Conservation (phyloP, 2,797 vertebrate species). For the Peromyscus nudipes region DNA sequence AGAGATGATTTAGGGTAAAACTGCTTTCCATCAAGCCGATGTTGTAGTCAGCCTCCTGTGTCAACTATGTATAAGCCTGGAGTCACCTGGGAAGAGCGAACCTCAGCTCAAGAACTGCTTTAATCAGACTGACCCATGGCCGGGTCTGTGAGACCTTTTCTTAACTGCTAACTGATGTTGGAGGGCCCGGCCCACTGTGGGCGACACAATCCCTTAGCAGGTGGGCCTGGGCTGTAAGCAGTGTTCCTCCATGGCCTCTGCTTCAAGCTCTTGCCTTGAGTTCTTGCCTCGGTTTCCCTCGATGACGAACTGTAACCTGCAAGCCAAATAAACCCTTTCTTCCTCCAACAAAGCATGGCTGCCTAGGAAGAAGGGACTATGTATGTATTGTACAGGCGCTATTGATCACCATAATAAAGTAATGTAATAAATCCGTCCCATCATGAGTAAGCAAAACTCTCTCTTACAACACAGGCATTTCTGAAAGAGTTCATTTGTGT, state of each 20-base stretch:
- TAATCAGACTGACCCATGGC: not conserved
- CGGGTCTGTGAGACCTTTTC: not conserved
- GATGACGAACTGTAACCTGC: too few relatives aligned
- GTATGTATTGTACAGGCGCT: not conserved
- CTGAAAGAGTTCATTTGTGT: conserved; percentile 1
- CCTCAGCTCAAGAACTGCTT: not conserved
- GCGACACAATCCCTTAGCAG: not conserved
- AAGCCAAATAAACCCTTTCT: not conserved
- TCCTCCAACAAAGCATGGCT: not conserved
- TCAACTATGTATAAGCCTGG: not conserved
- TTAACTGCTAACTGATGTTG: not conserved
- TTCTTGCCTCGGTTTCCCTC: not conserved
- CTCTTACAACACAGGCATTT: not conserved
- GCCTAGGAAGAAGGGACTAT: not conserved
- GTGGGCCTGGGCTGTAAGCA: not conserved
- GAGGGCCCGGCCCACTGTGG: not conserved
- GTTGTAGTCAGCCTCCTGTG: not conserved
- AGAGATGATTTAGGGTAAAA: not conserved
- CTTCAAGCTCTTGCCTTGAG: not conserved
- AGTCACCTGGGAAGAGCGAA: not conserved
- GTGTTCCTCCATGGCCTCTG: not conserved
- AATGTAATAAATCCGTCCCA: not conserved
- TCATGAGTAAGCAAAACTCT: not conserved
- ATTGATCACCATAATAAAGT: not conserved
- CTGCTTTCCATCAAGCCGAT: not conserved